These are phyloP conservation scores for Drosophila lacertosa DNA, from an alignment of 1,140 invertebrate genomes.

Conservation along the genomic window DNA sequence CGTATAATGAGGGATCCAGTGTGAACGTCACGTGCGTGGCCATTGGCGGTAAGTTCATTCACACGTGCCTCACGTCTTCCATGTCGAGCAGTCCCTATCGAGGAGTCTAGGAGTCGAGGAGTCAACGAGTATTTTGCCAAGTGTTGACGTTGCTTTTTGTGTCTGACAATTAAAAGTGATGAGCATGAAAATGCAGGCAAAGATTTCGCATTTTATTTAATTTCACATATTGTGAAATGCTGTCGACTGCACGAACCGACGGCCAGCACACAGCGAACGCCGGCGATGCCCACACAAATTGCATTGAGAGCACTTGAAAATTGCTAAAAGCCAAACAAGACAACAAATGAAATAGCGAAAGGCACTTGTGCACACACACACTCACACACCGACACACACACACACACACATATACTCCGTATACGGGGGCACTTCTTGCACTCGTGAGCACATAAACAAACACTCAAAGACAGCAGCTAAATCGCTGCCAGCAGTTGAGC, in stretches of 20 bases:
- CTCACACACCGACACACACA: slow-evolving; percentile 20
- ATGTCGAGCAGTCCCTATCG: background rate
- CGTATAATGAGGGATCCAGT: slow-evolving; percentile 91
- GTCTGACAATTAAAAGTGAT: slow-evolving; percentile 82
- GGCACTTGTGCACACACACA: slow-evolving; percentile 69
- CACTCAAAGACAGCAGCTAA: slow-evolving; percentile 62
- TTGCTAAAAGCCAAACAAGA: slow-evolving; percentile 83
- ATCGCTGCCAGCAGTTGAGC: slow-evolving; percentile 60
- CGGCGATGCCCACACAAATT: slow-evolving; percentile 78
- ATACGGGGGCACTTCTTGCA: slow-evolving; percentile 60
- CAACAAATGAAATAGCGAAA: slow-evolving; percentile 83
- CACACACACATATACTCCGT: slow-evolving; percentile 2
- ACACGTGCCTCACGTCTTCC: slow-evolving; percentile 12
- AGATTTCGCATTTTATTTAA: slow-evolving; percentile 76
- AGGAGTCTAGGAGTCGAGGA: background rate
- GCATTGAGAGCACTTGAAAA: slow-evolving; percentile 83
- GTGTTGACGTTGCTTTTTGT: slow-evolving; percentile 72
- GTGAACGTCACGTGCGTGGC: slow-evolving; percentile 93
- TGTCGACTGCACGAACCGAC: slow-evolving; percentile 64
- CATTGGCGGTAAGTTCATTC: slow-evolving; percentile 89
- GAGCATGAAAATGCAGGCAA: slow-evolving; percentile 64
- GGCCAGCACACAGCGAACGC: slow-evolving; percentile 14
- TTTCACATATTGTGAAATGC: slow-evolving; percentile 66
- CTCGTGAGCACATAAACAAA: slow-evolving; percentile 77
- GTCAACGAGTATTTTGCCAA: slow-evolving; percentile 37